Conservation (phyloP, 2,888 invertebrate species). For the Latrodectus elegans region DNA sequence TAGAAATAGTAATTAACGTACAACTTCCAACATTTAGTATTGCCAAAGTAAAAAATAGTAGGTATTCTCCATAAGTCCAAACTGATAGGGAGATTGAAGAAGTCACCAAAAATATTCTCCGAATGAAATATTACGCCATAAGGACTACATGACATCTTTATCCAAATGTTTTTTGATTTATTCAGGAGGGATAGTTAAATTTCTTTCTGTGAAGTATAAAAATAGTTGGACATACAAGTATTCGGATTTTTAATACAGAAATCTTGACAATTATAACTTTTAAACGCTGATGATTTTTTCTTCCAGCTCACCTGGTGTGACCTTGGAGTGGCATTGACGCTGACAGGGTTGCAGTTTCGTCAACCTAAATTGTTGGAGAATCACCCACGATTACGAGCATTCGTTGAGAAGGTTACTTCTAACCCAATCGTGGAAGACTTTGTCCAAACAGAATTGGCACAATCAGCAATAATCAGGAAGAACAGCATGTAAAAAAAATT, state of each 20-base stretch:
- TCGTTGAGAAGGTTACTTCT: conserved; percentile 42
- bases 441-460: conserved; percentile 46
- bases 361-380: conserved; percentile 52
- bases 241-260: too few species aligned
- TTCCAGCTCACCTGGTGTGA: conserved; percentile 66
- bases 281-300: neutral
- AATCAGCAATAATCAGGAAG: conserved; percentile 52
- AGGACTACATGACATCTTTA: neutral
- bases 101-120: too few species aligned
- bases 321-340: conserved; percentile 51
- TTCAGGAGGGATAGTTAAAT: neutral
- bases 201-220: neutral
- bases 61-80: too few species aligned
- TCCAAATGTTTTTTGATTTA: neutral
- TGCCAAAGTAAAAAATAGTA: too few species aligned
- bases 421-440: conserved; percentile 39
- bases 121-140: neutral
- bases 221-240: neutral
- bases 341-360: conserved; percentile 50
- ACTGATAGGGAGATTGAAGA: too few species aligned
- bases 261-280: too few species aligned
- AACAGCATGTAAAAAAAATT: conserved; percentile 48
- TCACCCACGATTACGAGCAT: conserved; percentile 30
- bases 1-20: too few species aligned
- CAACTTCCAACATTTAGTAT: too few species aligned